phyloP scores from a whole-genome alignment of 2,113 vertebrate species.

The Macheiramphus alcinus region DNA sequence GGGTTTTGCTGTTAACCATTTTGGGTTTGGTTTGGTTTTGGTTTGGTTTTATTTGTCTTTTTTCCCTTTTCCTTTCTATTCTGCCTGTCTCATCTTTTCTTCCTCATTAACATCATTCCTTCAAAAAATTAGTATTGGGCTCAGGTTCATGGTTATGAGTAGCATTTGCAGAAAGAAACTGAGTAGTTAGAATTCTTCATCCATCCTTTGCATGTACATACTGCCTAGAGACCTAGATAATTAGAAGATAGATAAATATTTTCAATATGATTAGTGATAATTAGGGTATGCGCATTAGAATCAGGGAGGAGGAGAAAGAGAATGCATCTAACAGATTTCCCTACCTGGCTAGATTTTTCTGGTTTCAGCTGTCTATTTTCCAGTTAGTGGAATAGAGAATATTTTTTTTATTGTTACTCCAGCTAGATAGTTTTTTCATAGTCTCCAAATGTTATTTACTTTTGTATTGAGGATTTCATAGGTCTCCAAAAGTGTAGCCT shows the following conservation, averaged over 20 bases:
- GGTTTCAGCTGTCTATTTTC: not conserved
- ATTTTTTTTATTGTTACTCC: not conserved
- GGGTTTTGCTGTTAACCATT: not conserved
- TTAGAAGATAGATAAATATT: constrained; percentile 6
- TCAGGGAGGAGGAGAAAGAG: not conserved
- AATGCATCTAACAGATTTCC: not conserved
- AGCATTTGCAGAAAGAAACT: not conserved
- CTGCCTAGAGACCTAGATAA: not conserved
- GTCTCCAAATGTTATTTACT: not conserved
- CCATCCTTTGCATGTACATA: not conserved
- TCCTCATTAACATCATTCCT: not conserved
- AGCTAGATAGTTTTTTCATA: not conserved
- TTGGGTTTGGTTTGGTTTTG: not conserved
- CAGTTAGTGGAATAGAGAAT: not conserved
- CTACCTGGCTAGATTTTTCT: not conserved
- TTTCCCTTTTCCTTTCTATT: not conserved
- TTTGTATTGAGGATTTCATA: not conserved
- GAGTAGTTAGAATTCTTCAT: not conserved
- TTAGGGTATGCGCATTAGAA: not conserved
- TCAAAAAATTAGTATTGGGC: not conserved
- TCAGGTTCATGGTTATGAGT: not conserved
- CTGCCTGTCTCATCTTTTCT: not conserved
- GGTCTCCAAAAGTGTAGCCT: not conserved
- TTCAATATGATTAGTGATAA: not conserved
- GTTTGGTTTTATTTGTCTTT: not conserved